Evolutionary conservation across 2,797 vertebrate species (phyloP).

Genomic region (Helostoma temminkii): DNA sequence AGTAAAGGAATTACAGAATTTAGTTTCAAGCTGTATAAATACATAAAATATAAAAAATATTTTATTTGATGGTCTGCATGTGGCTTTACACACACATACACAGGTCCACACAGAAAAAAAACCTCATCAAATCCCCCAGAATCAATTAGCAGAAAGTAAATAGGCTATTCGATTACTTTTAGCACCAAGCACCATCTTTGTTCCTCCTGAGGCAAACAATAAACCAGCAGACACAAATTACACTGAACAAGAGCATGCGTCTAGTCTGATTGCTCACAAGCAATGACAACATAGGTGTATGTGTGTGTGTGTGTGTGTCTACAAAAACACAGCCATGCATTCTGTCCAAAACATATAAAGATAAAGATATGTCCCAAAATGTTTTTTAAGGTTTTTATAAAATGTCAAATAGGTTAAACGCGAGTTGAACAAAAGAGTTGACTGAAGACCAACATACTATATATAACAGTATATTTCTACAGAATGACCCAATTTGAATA

Average conservation of each 20-base stretch:
- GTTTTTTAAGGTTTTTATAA: no score
- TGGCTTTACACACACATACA: not conserved
- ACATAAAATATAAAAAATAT: no score
- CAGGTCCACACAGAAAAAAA: conserved; percentile 1
- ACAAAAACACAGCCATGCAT: no score
- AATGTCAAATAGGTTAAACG: no score
- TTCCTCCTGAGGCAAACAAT: conserved; percentile 77
- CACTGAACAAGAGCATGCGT: conserved; percentile 68
- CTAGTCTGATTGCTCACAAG: conserved; percentile 49
- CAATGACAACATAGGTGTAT: conserved; percentile 17
- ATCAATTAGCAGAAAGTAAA: conserved; percentile 78
- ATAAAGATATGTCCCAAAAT: no score
- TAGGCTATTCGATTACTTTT: conserved; percentile 75
- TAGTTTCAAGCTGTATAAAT: not conserved
- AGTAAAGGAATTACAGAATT: not conserved
- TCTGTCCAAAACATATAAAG: no score
- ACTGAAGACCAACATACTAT: not conserved
- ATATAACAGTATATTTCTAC: not conserved
- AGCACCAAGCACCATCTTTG: conserved; percentile 36
- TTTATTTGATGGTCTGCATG: conserved; percentile 11
- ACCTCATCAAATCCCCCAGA: conserved; percentile 57
- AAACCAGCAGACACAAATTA: conserved; percentile 75
- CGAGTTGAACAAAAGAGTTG: no score
- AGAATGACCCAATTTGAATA: not conserved
- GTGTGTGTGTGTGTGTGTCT: not conserved